These are phyloP conservation scores for Palythoa grandis DNA, from an alignment of 92 coral and sea anemone species.

Conservation along the genomic window DNA sequence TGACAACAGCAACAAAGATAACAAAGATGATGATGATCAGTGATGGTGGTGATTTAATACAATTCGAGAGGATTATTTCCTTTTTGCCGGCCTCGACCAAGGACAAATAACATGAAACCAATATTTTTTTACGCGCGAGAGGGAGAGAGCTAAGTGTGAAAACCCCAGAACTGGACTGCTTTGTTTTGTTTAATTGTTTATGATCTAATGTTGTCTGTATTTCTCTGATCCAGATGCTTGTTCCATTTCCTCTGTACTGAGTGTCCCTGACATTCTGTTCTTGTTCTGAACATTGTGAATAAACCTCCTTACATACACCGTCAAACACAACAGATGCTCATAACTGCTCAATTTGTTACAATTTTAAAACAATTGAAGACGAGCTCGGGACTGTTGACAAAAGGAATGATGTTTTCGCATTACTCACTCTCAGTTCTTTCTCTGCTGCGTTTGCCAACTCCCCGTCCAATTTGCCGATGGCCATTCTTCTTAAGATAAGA, in stretches of 20 bases:
- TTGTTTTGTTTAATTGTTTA: no score
- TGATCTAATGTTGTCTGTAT: neutral
- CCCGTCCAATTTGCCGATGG: neutral
- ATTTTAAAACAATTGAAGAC: neutral
- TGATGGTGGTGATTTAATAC: no score
- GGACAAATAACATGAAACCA: no score
- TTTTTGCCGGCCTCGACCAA: no score
- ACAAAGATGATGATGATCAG: no score
- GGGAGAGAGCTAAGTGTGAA: no score
- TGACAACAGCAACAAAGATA: no score
- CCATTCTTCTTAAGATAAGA: slow-evolving; percentile 12
- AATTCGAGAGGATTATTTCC: no score
- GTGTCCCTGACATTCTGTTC: slow-evolving; percentile 11
- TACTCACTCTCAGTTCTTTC: slow-evolving; percentile 12
- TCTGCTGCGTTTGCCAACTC: neutral
- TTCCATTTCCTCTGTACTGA: slow-evolving; percentile 33
- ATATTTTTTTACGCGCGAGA: no score
- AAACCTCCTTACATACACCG: slow-evolving; percentile 13
- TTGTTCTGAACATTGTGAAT: neutral
- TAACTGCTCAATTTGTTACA: slow-evolving; percentile 13
- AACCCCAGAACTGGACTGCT: no score
- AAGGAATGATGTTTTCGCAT: slow-evolving; percentile 3
- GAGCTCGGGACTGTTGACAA: slow-evolving; percentile 4
- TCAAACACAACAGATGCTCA: slow-evolving; percentile 9
- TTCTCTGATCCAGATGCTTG: slow-evolving; percentile 15